Evolutionary conservation across 2,888 invertebrate species (phyloP).

Genomic region (Cosmia trapezina): DNA sequence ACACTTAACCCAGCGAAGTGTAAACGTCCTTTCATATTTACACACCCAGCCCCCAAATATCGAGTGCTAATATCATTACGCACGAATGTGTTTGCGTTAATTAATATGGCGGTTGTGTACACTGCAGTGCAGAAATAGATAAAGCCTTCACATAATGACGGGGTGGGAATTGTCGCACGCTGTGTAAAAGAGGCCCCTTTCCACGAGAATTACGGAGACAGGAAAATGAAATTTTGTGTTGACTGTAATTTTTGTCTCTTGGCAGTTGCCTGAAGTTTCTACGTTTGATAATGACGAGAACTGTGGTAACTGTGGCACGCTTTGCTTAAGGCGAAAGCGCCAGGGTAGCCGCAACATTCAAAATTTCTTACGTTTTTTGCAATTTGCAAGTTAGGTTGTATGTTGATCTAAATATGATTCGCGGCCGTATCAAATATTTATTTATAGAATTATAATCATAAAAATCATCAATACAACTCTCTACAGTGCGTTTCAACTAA

Average conservation of each 20-base stretch:
- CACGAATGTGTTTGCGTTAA: conserved; percentile 61
- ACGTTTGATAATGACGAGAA: neutral
- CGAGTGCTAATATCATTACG: conserved; percentile 60
- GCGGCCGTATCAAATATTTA: too few species aligned
- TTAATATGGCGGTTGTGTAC: conserved; percentile 61
- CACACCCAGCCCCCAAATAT: conserved; percentile 42
- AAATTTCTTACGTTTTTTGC: too few species aligned
- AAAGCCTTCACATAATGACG: conserved; percentile 58
- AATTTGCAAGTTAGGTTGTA: too few species aligned
- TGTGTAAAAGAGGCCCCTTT: conserved; percentile 38
- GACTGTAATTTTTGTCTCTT: conserved; percentile 25
- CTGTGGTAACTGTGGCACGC: neutral
- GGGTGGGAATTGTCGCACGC: conserved; percentile 50
- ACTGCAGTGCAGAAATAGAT: conserved; percentile 60
- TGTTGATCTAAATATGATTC: too few species aligned
- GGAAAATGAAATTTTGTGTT: conserved; percentile 24
- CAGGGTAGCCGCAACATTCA: too few species aligned
- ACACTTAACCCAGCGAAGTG: conserved; percentile 11
- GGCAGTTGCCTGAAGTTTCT: conserved; percentile 11
- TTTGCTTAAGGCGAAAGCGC: too few species aligned
- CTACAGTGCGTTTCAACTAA: too few species aligned
- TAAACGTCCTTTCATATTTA: conserved; percentile 29
- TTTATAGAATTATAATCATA: too few species aligned
- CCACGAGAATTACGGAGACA: conserved; percentile 15
- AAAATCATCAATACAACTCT: too few species aligned